Percentiles rank a stretch among this genome's conserved stretches.
These are phyloP conservation scores for Oryzias woworae DNA, from an alignment of 2,113 vertebrate genomes.

Conservation along the genomic window DNA sequence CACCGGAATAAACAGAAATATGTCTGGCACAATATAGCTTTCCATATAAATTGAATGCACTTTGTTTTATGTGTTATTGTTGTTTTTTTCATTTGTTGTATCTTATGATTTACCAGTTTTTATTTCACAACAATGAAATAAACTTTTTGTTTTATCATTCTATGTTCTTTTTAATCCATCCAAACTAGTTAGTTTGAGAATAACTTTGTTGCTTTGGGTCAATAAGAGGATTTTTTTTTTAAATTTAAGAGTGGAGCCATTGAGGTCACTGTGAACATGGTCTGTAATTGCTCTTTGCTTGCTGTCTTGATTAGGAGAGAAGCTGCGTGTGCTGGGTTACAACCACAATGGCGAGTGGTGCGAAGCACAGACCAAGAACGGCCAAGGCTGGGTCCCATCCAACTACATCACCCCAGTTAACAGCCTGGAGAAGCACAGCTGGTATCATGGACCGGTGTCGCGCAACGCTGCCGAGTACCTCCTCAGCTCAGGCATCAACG, in stretches of 20 bases:
- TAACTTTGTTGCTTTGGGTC: too few relatives aligned
- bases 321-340: constrained; percentile 95
- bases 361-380: constrained; percentile 96
- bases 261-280: too few relatives aligned
- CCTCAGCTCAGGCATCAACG: constrained; percentile 97
- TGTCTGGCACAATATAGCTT: constrained; percentile 5
- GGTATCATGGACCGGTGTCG: constrained; percentile 98
- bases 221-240: too few relatives aligned
- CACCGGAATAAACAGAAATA: constrained; percentile 50
- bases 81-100: background rate
- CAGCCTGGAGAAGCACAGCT: constrained; percentile 98
- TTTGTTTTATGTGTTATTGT: background rate
- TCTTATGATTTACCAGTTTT: background rate
- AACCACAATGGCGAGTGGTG: constrained; percentile 99
- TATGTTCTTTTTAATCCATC: too few relatives aligned
- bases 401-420: constrained; percentile 99
- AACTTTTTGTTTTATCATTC: background rate
- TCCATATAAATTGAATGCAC: constrained; percentile 1
- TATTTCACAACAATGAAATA: background rate
- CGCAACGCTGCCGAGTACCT: constrained; percentile 97
- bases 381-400: constrained; percentile 98
- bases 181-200: too few relatives aligned
- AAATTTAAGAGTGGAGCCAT: too few relatives aligned
- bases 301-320: constrained; percentile 82
- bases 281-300: background rate